A percentile compares a stretch with the other conserved stretches of the same genome.
These are phyloP conservation scores for Hydrotaea cyrtoneurina DNA, from an alignment of 2,888 invertebrate genomes.

Conservation along the genomic window DNA sequence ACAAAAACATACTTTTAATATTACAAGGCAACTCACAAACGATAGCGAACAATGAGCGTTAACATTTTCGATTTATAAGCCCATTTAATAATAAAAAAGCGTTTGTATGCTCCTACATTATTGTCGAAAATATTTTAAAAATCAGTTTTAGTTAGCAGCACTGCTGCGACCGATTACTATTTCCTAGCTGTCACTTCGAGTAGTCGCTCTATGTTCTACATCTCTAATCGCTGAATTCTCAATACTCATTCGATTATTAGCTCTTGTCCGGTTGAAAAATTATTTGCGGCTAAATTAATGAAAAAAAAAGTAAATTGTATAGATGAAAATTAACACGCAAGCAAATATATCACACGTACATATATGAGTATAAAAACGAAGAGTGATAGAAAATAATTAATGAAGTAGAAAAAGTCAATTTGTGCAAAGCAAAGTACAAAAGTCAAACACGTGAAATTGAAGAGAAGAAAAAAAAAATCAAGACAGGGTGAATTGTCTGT, in stretches of 20 bases:
- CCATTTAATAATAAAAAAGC: too few species aligned
- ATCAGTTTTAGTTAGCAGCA: too few species aligned
- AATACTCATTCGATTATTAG: slow-evolving; percentile 42
- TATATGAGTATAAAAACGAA: too few species aligned
- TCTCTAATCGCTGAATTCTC: not conserved
- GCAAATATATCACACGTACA: not conserved
- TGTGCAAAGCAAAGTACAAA: slow-evolving; percentile 17
- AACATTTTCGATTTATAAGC: too few species aligned
- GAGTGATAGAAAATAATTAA: not conserved
- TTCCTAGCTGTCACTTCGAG: not conserved
- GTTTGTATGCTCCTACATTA: too few species aligned
- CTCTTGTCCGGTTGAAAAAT: slow-evolving; percentile 47
- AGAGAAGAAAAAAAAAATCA: slow-evolving; percentile 8
- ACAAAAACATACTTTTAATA: too few species aligned
- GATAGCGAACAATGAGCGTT: too few species aligned
- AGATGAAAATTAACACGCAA: slow-evolving; percentile 15
- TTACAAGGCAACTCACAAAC: too few species aligned
- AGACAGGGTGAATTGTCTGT: not conserved
- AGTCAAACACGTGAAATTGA: slow-evolving; percentile 58
- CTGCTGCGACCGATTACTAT: too few species aligned
- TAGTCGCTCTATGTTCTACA: slow-evolving; percentile 37
- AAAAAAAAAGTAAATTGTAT: not conserved
- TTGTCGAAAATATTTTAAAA: too few species aligned
- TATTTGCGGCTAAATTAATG: slow-evolving; percentile 41
- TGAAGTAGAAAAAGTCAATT: not conserved